A percentile compares a stretch with the other conserved stretches of the same genome.
Conservation (phyloP, 2,113 vertebrate genomes). For the Oreotragus oreotragus region DNA sequence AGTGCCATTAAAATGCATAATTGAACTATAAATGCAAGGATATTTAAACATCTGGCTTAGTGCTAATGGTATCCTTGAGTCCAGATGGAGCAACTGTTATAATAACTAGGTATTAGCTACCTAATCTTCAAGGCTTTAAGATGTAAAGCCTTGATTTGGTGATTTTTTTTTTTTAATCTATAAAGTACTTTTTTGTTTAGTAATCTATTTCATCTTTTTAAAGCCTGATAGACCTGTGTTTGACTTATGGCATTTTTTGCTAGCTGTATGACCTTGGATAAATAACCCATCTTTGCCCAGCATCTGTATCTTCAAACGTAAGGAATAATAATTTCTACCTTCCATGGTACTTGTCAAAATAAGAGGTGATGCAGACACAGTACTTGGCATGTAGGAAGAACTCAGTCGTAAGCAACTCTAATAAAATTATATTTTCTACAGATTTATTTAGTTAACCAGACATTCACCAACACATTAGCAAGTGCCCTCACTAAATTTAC, state of each 20-base stretch:
- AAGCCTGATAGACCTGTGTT: background rate
- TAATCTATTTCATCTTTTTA: background rate
- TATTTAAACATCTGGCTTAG: background rate
- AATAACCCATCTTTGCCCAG: constrained; percentile 16
- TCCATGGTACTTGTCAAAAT: background rate
- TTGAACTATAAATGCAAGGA: background rate
- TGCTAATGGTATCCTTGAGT: background rate
- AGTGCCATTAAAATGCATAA: background rate
- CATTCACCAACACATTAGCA: background rate
- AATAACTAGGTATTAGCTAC: background rate
- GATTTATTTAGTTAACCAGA: background rate
- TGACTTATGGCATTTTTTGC: background rate
- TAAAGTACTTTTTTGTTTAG: background rate
- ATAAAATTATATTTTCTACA: constrained; percentile 14
- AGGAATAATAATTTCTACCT: constrained; percentile 14
- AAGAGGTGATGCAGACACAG: background rate
- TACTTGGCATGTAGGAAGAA: background rate
- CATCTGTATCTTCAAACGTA: constrained; percentile 8
- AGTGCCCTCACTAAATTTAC: constrained; percentile 19
- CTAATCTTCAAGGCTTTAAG: background rate
- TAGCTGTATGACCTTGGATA: background rate
- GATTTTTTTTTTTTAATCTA: background rate
- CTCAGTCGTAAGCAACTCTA: background rate
- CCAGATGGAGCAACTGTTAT: background rate
- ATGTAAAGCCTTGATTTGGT: constrained; percentile 22